phyloP scores from a whole-genome alignment of 1,140 invertebrate genomes.

The Psilanteris sp. region DNA sequence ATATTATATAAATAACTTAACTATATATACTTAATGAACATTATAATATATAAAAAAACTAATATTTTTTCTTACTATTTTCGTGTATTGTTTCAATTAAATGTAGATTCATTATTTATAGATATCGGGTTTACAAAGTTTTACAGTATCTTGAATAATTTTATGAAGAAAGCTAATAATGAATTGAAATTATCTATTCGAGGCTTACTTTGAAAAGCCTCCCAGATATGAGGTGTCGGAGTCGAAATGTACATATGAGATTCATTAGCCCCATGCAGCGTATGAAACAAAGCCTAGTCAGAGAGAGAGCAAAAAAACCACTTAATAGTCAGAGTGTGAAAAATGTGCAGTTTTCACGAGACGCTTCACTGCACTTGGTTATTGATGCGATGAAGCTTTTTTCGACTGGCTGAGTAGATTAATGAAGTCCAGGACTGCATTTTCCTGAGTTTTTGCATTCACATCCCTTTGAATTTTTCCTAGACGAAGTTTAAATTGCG shows the following conservation, averaged over 20 bases:
- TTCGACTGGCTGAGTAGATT: constrained; percentile 53
- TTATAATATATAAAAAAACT: no score
- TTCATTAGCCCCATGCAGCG: constrained; percentile 31
- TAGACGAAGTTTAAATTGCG: constrained; percentile 27
- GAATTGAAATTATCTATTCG: constrained; percentile 22
- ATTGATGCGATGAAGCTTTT: constrained; percentile 58
- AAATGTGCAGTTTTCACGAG: constrained; percentile 55
- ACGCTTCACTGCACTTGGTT: constrained; percentile 49
- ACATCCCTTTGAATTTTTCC: constrained; percentile 30
- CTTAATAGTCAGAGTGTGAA: constrained; percentile 58
- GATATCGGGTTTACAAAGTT: no score
- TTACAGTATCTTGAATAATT: neutral
- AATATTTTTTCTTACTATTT: no score
- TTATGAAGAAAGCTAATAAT: constrained; percentile 1
- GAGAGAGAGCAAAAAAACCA: constrained; percentile 35
- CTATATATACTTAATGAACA: no score
- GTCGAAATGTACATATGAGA: constrained; percentile 34
- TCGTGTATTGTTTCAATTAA: no score
- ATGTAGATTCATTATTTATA: no score
- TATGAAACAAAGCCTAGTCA: constrained; percentile 42
- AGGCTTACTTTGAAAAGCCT: constrained; percentile 15
- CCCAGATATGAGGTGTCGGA: constrained; percentile 20
- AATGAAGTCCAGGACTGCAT: constrained; percentile 52
- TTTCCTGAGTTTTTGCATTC: constrained; percentile 29
- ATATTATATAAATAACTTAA: no score